A percentile compares a stretch with the other conserved stretches of the same genome.
phyloP scores from a whole-genome alignment of 2,113 vertebrate species.

The Butorides virescens region DNA sequence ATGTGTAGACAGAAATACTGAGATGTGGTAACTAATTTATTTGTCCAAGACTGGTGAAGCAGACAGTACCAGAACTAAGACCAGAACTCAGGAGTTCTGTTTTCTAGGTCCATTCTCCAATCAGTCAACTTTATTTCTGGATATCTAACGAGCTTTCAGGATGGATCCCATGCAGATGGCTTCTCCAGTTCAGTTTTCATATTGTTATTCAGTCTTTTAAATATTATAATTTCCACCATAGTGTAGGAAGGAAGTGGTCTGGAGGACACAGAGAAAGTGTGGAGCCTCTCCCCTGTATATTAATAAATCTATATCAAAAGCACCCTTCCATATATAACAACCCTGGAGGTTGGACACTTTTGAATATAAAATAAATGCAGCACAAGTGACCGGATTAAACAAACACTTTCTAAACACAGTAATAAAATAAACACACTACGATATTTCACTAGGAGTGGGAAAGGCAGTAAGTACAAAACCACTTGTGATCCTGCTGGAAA shows the following conservation, averaged over 20 bases:
- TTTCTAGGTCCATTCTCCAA: background rate
- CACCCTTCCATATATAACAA: background rate
- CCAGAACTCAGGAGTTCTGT: background rate
- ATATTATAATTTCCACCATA: background rate
- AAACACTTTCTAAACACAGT: conserved; percentile 3
- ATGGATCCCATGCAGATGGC: background rate
- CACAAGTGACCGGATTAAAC: background rate
- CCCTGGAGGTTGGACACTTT: background rate
- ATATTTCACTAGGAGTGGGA: background rate
- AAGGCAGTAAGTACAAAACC: background rate
- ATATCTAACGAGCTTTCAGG: background rate
- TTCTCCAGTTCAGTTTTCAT: background rate
- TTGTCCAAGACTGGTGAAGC: background rate
- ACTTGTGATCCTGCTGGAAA: conserved; percentile 12
- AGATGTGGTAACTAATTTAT: background rate
- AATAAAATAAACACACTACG: conserved; percentile 22
- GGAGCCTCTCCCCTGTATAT: background rate
- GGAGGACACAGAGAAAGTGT: background rate
- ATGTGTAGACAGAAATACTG: background rate
- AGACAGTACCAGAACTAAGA: background rate
- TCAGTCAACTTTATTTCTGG: background rate
- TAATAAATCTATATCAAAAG: background rate
- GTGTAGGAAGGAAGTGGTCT: background rate
- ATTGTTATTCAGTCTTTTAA: background rate
- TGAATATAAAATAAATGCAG: background rate